These are phyloP conservation scores for Anolis sagrei DNA, from an alignment of 2,113 vertebrate genomes.

Conservation along the genomic window DNA sequence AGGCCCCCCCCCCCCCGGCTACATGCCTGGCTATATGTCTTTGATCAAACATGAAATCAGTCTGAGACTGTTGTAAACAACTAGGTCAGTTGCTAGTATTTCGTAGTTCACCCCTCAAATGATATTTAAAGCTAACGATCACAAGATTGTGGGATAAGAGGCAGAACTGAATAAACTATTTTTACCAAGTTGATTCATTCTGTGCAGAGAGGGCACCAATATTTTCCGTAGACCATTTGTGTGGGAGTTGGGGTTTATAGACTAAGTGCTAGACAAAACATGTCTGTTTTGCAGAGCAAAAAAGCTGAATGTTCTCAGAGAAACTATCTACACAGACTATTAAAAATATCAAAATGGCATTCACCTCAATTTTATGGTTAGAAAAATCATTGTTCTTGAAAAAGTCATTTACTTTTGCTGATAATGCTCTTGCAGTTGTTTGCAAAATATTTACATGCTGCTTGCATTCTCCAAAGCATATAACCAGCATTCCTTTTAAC, in stretches of 20 bases:
- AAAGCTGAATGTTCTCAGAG: slow-evolving; percentile 53
- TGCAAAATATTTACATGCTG: slow-evolving; percentile 67
- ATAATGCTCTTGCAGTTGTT: slow-evolving; percentile 64
- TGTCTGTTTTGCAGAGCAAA: slow-evolving; percentile 37
- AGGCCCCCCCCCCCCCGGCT: too few relatives aligned
- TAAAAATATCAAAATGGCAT: slow-evolving; percentile 58
- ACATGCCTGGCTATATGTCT: too few relatives aligned
- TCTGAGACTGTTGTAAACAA: not conserved
- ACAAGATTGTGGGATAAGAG: slow-evolving; percentile 17
- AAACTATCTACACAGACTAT: slow-evolving; percentile 60
- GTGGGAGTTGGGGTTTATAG: slow-evolving; percentile 51
- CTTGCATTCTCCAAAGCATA: slow-evolving; percentile 60
- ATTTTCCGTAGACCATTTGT: slow-evolving; percentile 31
- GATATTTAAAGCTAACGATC: slow-evolving; percentile 30
- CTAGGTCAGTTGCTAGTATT: slow-evolving; percentile 35
- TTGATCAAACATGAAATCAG: not conserved
- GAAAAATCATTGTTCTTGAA: slow-evolving; percentile 59
- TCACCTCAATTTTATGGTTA: slow-evolving; percentile 53
- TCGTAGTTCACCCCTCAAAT: slow-evolving; percentile 31
- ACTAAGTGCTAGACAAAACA: slow-evolving; percentile 41
- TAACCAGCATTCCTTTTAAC: slow-evolving; percentile 54
- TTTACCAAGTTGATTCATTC: slow-evolving; percentile 25
- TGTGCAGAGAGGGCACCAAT: slow-evolving; percentile 46
- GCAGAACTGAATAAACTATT: slow-evolving; percentile 8
- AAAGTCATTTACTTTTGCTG: slow-evolving; percentile 59